phyloP scores from a whole-genome alignment of 1,140 invertebrate species.

The Drosophila ficusphila region DNA sequence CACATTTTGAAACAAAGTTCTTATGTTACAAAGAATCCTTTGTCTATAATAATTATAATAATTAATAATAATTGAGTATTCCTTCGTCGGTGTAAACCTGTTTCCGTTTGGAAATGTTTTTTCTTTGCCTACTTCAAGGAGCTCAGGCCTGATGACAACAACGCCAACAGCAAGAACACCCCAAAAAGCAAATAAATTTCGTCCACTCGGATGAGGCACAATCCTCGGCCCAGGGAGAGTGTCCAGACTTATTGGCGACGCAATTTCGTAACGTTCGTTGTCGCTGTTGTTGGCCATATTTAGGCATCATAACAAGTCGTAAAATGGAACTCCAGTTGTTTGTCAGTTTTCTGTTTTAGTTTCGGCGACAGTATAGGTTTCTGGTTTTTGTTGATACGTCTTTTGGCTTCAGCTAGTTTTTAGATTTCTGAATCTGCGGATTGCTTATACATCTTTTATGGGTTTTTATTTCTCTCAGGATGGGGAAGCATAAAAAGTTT shows the following conservation, averaged over 20 bases:
- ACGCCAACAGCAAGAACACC: background rate
- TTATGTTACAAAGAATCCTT: too few species aligned
- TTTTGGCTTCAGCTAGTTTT: conserved; percentile 61
- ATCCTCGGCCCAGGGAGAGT: conserved; percentile 18
- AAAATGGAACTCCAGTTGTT: conserved; percentile 62
- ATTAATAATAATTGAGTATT: conserved; percentile 5
- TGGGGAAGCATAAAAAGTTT: conserved; percentile 46
- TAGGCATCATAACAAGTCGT: conserved; percentile 65
- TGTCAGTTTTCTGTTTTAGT: conserved; percentile 31
- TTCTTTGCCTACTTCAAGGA: conserved; percentile 31
- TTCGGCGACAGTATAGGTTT: conserved; percentile 11
- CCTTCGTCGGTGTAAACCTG: background rate
- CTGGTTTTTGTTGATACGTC: conserved; percentile 41
- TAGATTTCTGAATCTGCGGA: conserved; percentile 63
- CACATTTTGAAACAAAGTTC: too few species aligned
- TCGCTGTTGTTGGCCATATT: conserved; percentile 55
- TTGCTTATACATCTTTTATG: conserved; percentile 35
- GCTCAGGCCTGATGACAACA: conserved; percentile 34
- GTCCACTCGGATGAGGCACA: conserved; percentile 48
- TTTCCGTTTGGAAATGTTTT: conserved; percentile 1
- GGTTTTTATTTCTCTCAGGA: conserved; percentile 5
- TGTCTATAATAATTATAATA: background rate
- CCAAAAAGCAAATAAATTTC: conserved; percentile 67
- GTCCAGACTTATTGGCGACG: conserved; percentile 75
- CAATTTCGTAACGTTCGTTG: conserved; percentile 35